Evolutionary conservation across 1,140 invertebrate species (phyloP).

Genomic region (Berghia stephanieae): DNA sequence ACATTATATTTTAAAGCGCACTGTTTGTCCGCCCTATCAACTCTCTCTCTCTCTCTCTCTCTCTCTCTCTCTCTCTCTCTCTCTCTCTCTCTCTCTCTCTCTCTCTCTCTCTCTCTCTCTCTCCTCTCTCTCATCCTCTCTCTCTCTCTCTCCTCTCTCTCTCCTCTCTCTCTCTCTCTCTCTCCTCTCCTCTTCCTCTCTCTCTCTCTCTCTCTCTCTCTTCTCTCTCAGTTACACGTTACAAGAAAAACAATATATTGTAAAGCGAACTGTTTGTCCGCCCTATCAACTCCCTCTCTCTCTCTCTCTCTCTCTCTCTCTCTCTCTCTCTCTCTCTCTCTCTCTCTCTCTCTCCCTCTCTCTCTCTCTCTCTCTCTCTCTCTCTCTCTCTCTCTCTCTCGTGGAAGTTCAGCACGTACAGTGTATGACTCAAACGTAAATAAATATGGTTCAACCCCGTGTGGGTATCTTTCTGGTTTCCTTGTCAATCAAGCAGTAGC

Average conservation of each 20-base stretch:
- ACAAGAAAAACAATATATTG: not conserved
- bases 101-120: not conserved
- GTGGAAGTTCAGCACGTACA: too few relatives aligned
- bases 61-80: conserved; percentile 27
- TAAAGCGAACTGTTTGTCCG: not conserved
- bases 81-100: not conserved
- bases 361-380: not conserved
- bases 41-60: conserved; percentile 24
- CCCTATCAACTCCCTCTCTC: not conserved
- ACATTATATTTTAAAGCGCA: not conserved
- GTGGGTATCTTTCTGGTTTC: too few relatives aligned
- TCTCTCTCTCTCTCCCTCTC: not conserved
- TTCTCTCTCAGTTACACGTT: too few relatives aligned
- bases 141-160: not conserved
- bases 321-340: not conserved
- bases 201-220: conserved; percentile 9
- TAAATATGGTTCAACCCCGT: too few relatives aligned
- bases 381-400: too few relatives aligned
- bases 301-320: not conserved
- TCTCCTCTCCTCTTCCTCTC: not conserved
- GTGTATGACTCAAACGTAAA: too few relatives aligned
- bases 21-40: not conserved
- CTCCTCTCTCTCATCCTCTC: not conserved
- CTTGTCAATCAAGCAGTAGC: too few relatives aligned
- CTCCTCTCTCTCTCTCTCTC: not conserved